These are phyloP conservation scores for Cotesia chilonis DNA, from an alignment of 1,140 invertebrate genomes.

Conservation along the genomic window DNA sequence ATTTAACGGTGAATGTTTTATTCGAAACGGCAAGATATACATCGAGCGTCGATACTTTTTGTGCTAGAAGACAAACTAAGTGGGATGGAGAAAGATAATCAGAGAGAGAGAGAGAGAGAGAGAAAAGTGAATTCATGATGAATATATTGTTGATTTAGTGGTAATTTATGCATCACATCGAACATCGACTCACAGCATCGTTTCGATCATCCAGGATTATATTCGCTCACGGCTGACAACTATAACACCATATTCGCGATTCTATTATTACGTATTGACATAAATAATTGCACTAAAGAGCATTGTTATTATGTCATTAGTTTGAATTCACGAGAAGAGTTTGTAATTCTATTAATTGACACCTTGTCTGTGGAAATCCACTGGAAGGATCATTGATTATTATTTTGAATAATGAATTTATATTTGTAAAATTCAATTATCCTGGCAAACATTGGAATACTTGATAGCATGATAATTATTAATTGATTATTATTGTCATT, in stretches of 20 bases:
- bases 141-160: conserved; percentile 58
- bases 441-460: background rate
- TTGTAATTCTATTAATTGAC: conserved; percentile 20
- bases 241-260: conserved; percentile 33
- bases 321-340: conserved; percentile 17
- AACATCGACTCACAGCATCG: conserved; percentile 18
- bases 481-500: conserved; percentile 5
- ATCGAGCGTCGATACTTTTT: background rate
- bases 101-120: too few species aligned
- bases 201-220: conserved; percentile 32
- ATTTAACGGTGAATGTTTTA: conserved; percentile 11
- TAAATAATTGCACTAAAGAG: conserved; percentile 54
- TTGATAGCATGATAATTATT: background rate
- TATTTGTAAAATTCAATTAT: background rate
- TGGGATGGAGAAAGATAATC: background rate
- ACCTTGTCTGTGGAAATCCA: background rate
- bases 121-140: conserved; percentile 39
- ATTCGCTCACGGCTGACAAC: conserved; percentile 36
- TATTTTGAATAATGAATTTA: background rate
- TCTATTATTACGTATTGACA: conserved; percentile 55
- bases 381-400: conserved; percentile 9
- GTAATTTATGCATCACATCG: conserved; percentile 50
- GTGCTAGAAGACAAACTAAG: background rate
- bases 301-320: conserved; percentile 54
- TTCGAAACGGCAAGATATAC: background rate